Base-by-base conservation (phyloP, 2,113 vertebrate genomes). In the Bos indicus region DNA sequence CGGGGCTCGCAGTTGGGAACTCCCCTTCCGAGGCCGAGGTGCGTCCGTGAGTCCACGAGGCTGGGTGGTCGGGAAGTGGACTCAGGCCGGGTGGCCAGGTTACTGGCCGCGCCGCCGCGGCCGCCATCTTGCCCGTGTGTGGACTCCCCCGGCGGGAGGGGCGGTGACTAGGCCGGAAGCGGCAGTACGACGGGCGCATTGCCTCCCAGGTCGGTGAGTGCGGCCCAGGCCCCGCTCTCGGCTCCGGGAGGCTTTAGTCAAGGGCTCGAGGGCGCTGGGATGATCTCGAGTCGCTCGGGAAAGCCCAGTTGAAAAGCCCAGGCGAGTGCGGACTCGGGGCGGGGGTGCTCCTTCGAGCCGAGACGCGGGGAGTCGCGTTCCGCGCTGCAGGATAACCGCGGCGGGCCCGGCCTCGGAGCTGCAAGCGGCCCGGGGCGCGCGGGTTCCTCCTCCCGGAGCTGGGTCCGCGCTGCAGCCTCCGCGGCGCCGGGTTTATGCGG, bases 171-270 rank as follows among this genome's bases (percentile, higher is more conserved):
- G 92, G 52, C 98, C 97, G 97, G 97, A 98, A 98, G 96, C 90
- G 92, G 93, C 90, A 14, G 90, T 78, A 90, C 52, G 67, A 60
- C 78, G 30, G 90, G 62, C 21, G 48, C 64, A 85, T 93, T 51
- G 64, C 93, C 93, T 54, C 51, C 51, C 90, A 81, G 97, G 98
- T 98, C 62, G 54, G 98, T 97, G 97, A 90, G 96, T 90, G 90
- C 52, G 84, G 86, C 57, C 48, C 33, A 28, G 83, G 30, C 54
- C 56, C 19, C 1, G 23, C 57, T 3, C n/a, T 56, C 17, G n/a
- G 0, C n/a, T 17, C 16, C 8, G 48, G 43, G 52, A 51, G 88
- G 74, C 48, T 62, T 2, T 21, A 12, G 10, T 67, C 19, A 3
- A 5, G 77, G 62, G 74, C 12, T n/a, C 9, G 0, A 36, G 19